Percentiles rank a stretch among this genome's conserved stretches.
phyloP scores from a whole-genome alignment of 30 jellyfish, hydroid and myxozoan genomes.

The Cassiopea xamachana region DNA sequence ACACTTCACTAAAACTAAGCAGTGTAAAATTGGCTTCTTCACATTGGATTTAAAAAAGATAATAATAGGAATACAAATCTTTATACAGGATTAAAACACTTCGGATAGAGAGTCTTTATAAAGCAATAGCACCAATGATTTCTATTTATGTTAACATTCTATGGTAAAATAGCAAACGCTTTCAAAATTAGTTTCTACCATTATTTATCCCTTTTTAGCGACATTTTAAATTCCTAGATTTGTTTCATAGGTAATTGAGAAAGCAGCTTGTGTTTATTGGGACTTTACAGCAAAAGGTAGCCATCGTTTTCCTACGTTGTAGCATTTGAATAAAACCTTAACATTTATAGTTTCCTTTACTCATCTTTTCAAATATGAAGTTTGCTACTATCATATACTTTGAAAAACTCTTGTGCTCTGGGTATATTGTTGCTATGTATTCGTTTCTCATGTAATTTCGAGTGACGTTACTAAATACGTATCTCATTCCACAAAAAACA shows the following conservation, averaged over 20 bases:
- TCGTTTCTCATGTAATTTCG: background rate
- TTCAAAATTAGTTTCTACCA: background rate
- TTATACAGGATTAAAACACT: no score
- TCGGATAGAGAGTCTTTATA: no score
- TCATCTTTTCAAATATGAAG: background rate
- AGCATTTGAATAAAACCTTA: no score
- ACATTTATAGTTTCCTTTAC: no score
- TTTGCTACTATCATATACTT: background rate
- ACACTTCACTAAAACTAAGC: no score
- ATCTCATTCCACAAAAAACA: background rate
- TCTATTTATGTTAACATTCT: background rate
- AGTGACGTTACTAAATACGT: background rate
- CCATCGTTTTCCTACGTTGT: background rate
- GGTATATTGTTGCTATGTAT: background rate
- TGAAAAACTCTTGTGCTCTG: background rate
- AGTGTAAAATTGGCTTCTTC: no score
- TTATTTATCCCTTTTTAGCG: background rate
- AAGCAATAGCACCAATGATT: no score
- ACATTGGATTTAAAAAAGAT: no score
- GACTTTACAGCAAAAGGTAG: conserved; percentile 83
- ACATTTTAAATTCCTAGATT: background rate
- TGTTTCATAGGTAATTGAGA: conserved; percentile 40
- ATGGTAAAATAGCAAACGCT: background rate
- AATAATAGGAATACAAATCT: no score
- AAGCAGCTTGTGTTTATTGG: conserved; percentile 94